These are phyloP conservation scores for Amblyjoppa proteus DNA, from an alignment of 2,888 invertebrate species.

Conservation along the genomic window DNA sequence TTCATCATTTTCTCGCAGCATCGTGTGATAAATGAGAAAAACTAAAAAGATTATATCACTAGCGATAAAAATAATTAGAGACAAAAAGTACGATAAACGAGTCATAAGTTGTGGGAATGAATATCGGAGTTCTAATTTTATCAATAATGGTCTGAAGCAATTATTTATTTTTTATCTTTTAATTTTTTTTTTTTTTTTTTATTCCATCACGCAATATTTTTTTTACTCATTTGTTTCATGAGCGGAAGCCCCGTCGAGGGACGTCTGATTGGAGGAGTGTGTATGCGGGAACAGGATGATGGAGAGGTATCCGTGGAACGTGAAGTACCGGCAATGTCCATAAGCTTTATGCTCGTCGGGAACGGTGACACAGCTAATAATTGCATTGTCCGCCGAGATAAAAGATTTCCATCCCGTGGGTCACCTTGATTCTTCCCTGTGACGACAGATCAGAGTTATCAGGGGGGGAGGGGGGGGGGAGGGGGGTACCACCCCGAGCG, in stretches of 20 bases:
- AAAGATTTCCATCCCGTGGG: constrained; percentile 47
- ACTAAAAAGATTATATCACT: not conserved
- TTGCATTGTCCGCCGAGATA: constrained; percentile 47
- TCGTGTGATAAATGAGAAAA: constrained; percentile 45
- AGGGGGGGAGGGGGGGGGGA: not conserved
- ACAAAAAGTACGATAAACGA: constrained; percentile 21
- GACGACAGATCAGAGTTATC: not conserved
- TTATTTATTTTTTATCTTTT: constrained; percentile 27
- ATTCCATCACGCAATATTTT: not conserved
- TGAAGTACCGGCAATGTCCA: constrained; percentile 35
- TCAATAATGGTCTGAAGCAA: constrained; percentile 1
- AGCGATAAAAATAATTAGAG: not conserved
- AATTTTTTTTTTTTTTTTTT: not conserved
- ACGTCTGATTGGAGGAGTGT: constrained; percentile 46
- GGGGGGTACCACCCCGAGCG: not conserved
- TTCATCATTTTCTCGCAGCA: constrained; percentile 49
- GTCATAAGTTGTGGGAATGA: not conserved
- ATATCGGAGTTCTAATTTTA: constrained; percentile 16
- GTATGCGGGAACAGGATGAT: constrained; percentile 44
- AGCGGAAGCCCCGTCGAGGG: constrained; percentile 12
- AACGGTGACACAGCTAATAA: constrained; percentile 48
- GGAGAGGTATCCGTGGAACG: constrained; percentile 38
- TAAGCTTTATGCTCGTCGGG: constrained; percentile 29
- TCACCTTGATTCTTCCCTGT: constrained; percentile 11
- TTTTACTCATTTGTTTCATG: not conserved